Evolutionary conservation across 2,888 invertebrate species (phyloP), one percentile per base, ranked within the genome.

Genomic region (Lordiphosa andalusiaca): DNA sequence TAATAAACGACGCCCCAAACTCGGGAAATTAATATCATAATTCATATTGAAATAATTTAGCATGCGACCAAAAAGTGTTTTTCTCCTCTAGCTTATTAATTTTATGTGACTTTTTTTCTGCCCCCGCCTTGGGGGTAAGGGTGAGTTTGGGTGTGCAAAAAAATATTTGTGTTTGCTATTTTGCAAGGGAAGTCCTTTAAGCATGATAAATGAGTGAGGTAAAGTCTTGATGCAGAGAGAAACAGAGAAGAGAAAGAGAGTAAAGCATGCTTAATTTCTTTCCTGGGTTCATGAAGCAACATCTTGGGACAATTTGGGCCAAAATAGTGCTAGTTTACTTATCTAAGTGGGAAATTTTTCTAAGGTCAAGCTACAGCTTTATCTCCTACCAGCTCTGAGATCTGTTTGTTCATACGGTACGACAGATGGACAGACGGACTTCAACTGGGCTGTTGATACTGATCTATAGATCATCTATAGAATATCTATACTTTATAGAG

Each of bases 21-120:
- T 44, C 44, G 30, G 44, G 67, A 86, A 86, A 86, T 86, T 86
- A 86, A 86, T 85, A 86, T 84, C 75, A 86, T 86, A 86, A 86
- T 86, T 86, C 86, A 86, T 81, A 73, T 80, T 71, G 85, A 71
- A 78, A 86, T 85, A 85, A 86, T 82, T 86, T 84, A 86, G 80
- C 84, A 85, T 84, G 74, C 69, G 66, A 69, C 60, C 63, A 51
- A 53, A 44, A 51, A 40, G 10, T 23, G 52, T 55, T 38, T 49
- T 57, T 57, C 58, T 57, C 58, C 57, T 61, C 64, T 50, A 63
- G 71, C 77, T 82, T 84, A 83, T 83, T 84, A 84, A 83, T 83
- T 82, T 82, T 78, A 82, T 84, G 72, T 71, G 78, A 76, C 78
- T 75, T 50, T 53, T 53, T 52, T 58, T 69, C 62, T 41, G 52